Conservation (phyloP, 1,140 invertebrate species). For the Saccostrea echinata region DNA sequence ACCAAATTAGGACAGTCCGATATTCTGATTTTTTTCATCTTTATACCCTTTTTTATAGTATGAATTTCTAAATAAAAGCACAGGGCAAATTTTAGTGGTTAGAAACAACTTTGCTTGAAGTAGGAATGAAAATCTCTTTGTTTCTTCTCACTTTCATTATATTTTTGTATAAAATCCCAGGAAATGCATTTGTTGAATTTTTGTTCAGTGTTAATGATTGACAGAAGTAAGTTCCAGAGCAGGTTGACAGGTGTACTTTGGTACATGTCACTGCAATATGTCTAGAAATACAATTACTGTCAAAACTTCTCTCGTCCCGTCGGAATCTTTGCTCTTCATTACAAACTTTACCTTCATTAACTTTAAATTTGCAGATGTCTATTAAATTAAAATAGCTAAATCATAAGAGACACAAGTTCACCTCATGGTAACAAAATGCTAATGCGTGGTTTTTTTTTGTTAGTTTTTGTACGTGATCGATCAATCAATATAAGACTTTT, state of each 20-base stretch:
- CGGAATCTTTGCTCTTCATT: slow-evolving; percentile 5
- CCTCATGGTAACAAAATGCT: slow-evolving; percentile 26
- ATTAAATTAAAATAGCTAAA: slow-evolving; percentile 2
- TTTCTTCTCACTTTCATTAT: neutral
- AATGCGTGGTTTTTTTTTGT: slow-evolving; percentile 8
- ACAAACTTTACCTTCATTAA: neutral
- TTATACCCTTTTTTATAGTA: too few species aligned
- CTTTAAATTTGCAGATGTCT: neutral
- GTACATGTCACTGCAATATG: neutral
- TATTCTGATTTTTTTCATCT: too few species aligned
- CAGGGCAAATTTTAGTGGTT: too few species aligned
- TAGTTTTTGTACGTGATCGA: neutral
- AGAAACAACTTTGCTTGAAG: too few species aligned
- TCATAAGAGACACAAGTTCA: neutral
- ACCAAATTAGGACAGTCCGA: too few species aligned
- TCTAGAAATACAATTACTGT: slow-evolving; percentile 17
- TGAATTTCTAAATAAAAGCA: too few species aligned
- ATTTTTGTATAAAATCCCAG: neutral
- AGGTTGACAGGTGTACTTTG: neutral
- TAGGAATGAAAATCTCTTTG: neutral
- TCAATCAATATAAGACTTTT: slow-evolving; percentile 13
- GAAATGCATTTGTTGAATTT: neutral
- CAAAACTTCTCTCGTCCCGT: neutral
- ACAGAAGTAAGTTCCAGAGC: neutral
- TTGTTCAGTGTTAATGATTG: neutral